Base-by-base conservation (phyloP, 2,797 vertebrate species). In the Australoheros facetus region DNA sequence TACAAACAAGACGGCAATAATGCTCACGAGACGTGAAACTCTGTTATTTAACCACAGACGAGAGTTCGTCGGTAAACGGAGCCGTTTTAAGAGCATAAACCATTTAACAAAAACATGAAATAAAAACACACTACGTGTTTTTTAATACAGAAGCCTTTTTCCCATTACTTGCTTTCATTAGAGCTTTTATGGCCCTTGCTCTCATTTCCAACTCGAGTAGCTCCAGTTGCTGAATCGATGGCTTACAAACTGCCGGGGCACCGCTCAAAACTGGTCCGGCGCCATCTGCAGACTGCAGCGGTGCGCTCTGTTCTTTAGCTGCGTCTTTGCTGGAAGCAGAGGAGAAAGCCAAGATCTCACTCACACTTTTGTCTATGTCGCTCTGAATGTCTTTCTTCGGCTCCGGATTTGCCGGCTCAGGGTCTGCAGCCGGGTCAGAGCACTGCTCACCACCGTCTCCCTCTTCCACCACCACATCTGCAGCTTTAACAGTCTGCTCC, bases 151-250 rank as follows among this genome's bases (percentile, higher is more conserved):
- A 93, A 7, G 86, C 84, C 58, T 96, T 97, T 81, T 97, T 98
- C 9, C 93, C 92, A 71, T 97, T 96, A 5, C 96, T 96, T 79
- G 98, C 98, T 93, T 99, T 99, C 98, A 99, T 99, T 11, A 99
- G 93, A 26, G 98, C 98, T 86, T 99, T 99, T 88, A 99, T 99
- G 55, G 98, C 98, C 81, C 98, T 94, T 0, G 98, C 98, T 77
- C 98, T 97, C 98, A 99, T 99, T 85, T 99, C 98, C 2, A 99
- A 87, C 92, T 99, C 98, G 58, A 99, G 95, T 8, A 99, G 96
- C 86, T 99, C 98, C 89, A 99, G 95, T 78, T 99, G 98, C 85
- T 99, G 98, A 39, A 97, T 95, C 1, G 98, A 99, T 0, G 98
- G 98, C 70, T 96, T 97, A 83, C 95, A 85, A 1, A 94, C 92